Evolutionary conservation across 1,140 invertebrate species (phyloP).

Genomic region (Listronotus bonariensis): DNA sequence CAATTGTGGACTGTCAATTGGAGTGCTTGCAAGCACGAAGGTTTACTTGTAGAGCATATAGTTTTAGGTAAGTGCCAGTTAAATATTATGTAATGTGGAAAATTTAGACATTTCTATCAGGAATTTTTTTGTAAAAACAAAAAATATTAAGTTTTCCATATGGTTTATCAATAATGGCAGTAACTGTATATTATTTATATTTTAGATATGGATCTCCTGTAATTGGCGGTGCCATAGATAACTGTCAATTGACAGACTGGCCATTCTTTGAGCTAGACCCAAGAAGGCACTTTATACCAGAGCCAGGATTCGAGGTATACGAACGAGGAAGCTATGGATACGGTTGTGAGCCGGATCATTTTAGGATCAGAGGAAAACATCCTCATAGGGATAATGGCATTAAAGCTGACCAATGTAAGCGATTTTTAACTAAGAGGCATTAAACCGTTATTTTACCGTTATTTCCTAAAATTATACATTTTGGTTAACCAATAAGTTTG

Average conservation of each 20-base stretch:
- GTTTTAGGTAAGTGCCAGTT: slow-evolving; percentile 64
- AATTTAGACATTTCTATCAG: too few relatives aligned
- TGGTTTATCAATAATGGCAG: too few relatives aligned
- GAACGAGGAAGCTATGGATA: slow-evolving; percentile 77
- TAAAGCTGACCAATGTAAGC: slow-evolving; percentile 47
- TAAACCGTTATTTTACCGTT: too few relatives aligned
- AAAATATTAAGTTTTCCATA: too few relatives aligned
- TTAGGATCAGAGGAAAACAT: slow-evolving; percentile 42
- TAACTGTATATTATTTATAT: too few relatives aligned
- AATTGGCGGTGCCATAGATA: slow-evolving; percentile 66
- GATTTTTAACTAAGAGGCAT: too few relatives aligned
- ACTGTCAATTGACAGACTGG: slow-evolving; percentile 75
- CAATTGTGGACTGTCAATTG: slow-evolving; percentile 75
- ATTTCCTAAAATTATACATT: too few relatives aligned
- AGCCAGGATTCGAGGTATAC: slow-evolving; percentile 72
- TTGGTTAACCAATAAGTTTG: too few relatives aligned
- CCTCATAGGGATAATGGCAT: slow-evolving; percentile 25
- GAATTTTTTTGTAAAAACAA: too few relatives aligned
- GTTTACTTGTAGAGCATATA: slow-evolving; percentile 78
- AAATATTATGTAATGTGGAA: too few relatives aligned
- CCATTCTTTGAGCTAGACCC: slow-evolving; percentile 68
- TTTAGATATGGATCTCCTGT: slow-evolving; percentile 66
- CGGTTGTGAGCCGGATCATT: slow-evolving; percentile 71
- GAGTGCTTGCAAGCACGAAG: slow-evolving; percentile 69
- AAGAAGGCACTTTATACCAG: slow-evolving; percentile 61